A percentile compares a stretch with the other conserved stretches of the same genome.
These are phyloP conservation scores for Lethenteron camtschaticum DNA, from an alignment of 2,113 vertebrate genomes.

Conservation along the genomic window DNA sequence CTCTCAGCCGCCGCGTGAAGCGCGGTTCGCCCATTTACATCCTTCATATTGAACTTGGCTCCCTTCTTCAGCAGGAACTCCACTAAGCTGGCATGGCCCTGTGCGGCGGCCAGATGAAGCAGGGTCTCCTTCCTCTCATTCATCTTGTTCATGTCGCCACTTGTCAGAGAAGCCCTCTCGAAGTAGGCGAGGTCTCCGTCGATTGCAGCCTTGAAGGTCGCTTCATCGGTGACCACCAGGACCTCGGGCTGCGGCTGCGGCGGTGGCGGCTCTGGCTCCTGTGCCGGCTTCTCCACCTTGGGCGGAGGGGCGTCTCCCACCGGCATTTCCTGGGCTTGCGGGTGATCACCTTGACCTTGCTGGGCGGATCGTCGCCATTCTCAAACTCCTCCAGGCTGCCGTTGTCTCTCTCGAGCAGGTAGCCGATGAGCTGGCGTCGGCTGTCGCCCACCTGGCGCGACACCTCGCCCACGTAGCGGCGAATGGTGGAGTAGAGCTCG, in stretches of 20 bases:
- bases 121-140: constrained; percentile 22
- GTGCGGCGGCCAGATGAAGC: constrained; percentile 27
- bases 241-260: neutral
- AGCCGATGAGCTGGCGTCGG: constrained; percentile 35
- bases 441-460: constrained; percentile 26
- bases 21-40: constrained; percentile 23
- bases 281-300: constrained; percentile 7
- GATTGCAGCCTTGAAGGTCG: constrained; percentile 16
- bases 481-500: constrained; percentile 27
- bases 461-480: constrained; percentile 21
- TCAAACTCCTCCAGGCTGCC: constrained; percentile 9
- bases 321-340: constrained; percentile 1
- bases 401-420: constrained; percentile 34
- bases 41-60: constrained; percentile 21
- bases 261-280: constrained; percentile 12
- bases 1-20: constrained; percentile 31
- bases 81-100: constrained; percentile 17
- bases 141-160: constrained; percentile 14
- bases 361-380: neutral
- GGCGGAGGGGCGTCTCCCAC: neutral
- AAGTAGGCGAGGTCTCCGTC: constrained; percentile 18
- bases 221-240: neutral
- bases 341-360: neutral
- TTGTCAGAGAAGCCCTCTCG: constrained; percentile 16
- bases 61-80: constrained; percentile 28